Base-by-base conservation (phyloP, 2,888 invertebrate species). In the Masnerella sp. region DNA sequence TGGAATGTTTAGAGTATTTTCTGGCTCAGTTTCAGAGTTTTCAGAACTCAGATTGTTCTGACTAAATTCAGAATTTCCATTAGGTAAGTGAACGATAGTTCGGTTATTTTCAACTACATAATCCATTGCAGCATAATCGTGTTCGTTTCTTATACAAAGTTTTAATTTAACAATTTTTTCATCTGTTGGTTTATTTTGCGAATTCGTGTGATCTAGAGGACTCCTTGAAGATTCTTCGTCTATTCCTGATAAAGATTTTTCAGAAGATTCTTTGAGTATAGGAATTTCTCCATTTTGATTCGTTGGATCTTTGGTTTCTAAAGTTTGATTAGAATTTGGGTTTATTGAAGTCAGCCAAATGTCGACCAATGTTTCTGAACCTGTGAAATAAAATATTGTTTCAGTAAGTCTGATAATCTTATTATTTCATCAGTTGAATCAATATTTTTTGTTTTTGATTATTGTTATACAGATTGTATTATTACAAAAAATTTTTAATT, bases 361-460 rank as follows among this genome's bases (percentile, higher is more conserved):
- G 79, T 94, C 93, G 0, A 93, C 91, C 7, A 93, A 84, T 0
- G 95, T 96, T 88, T 96, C 96, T 8, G 94, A 92, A 36, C 96
- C 95, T 92, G 86, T 5, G 12, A 18, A 18, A 1, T n/a, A n/a
- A 9, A 14, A 5, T 17, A 25, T 32, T 34, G n/a, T 3, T 34
- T 34, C n/a, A n/a, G n/a, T n/a, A n/a, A n/a, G n/a, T n/a, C n/a
- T n/a, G n/a, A n/a, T n/a, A n/a, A n/a, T n/a, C n/a, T n/a, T n/a
- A n/a, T n/a, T n/a, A n/a, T n/a, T n/a, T n/a, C n/a, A n/a, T n/a
- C n/a, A n/a, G n/a, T n/a, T n/a, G n/a, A n/a, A n/a, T n/a, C n/a
- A n/a, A n/a, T n/a, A n/a, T n/a, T n/a, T n/a, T n/a, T n/a, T n/a
- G n/a, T n/a, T n/a, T n/a, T n/a, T n/a, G n/a, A n/a, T n/a, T n/a